Evolutionary conservation across 2,888 invertebrate species (phyloP), one percentile per base, ranked within the genome.

Genomic region (Ochropleura plecta): DNA sequence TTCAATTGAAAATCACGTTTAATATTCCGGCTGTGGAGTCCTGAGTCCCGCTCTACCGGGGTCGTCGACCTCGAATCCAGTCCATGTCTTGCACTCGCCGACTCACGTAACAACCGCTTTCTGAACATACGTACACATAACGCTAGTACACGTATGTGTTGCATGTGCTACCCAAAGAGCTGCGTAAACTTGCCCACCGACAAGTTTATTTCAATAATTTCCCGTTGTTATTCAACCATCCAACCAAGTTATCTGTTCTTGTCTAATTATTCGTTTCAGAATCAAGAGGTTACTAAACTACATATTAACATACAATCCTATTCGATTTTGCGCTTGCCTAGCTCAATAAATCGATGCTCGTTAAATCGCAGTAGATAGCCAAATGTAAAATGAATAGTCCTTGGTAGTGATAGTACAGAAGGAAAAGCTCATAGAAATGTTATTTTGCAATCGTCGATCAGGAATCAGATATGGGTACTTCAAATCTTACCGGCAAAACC

Each of bases 41-140:
- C 96, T 95, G 94, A 94, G 94, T 95, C 96, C 96, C 95, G 93
- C 93, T 94, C 89, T 91, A 91, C 89, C 87, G 92, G 91, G 95
- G 95, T 95, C 95, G 91, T 88, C 88, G 95, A 94, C 93, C 96
- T 95, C 92, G 83, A 93, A 95, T 94, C 96, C 96, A 96, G 95
- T 95, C 93, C 94, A 93, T 90, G 95, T 94, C 95, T 96, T 96
- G 94, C 94, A 93, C 91, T 93, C 94, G 93, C 91, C 93, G 92
- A 83, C 93, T 92, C 94, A 95, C 95, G 95, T 95, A 95, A 95
- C 94, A 93, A 91, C 94, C 92, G 93, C 94, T 94, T 93, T 93
- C 93, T 92, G 93, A 93, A 92, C 92, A 90, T 88, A 86, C 88
- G 82, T 84, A 83, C 73, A 84, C 79, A 84, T 78, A 88, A 88